Conservation (phyloP, 2,797 vertebrate genomes). For the Sarcophilus harrisii region DNA sequence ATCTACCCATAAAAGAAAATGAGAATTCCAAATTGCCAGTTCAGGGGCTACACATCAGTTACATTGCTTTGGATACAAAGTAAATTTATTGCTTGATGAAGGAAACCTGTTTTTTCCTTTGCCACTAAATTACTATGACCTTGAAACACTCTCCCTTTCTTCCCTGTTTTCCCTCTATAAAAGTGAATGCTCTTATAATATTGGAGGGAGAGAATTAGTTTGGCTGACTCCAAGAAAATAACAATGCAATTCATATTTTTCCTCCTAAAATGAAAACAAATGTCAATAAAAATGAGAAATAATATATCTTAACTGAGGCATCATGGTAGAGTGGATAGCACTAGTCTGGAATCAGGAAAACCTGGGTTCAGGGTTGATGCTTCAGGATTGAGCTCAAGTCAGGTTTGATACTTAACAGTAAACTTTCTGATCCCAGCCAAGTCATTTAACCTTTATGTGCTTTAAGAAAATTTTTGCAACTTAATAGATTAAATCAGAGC, state of each 20-base stretch:
- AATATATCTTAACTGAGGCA: background rate
- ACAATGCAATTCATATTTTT: background rate
- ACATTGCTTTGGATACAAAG: background rate
- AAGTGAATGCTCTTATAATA: background rate
- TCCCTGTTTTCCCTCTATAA: background rate
- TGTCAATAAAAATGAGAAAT: background rate
- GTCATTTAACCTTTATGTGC: background rate
- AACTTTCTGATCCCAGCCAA: background rate
- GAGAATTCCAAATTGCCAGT: background rate
- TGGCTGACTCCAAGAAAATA: background rate
- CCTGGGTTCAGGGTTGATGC: background rate
- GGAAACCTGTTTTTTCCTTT: background rate
- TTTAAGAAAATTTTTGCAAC: background rate
- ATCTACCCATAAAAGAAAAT: background rate
- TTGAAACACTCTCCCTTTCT: background rate
- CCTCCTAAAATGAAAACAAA: constrained; percentile 15
- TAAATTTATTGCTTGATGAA: background rate
- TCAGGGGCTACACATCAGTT: background rate
- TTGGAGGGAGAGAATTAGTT: constrained; percentile 31
- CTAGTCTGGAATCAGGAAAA: background rate
- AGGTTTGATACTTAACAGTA: background rate
- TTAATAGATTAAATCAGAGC: background rate
- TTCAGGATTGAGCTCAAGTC: background rate
- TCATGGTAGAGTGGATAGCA: background rate
- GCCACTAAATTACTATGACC: constrained; percentile 23